Percentiles rank a stretch among this genome's conserved stretches.
phyloP scores from a whole-genome alignment of 2,113 vertebrate species.

The Campylomormyrus tamandua region DNA sequence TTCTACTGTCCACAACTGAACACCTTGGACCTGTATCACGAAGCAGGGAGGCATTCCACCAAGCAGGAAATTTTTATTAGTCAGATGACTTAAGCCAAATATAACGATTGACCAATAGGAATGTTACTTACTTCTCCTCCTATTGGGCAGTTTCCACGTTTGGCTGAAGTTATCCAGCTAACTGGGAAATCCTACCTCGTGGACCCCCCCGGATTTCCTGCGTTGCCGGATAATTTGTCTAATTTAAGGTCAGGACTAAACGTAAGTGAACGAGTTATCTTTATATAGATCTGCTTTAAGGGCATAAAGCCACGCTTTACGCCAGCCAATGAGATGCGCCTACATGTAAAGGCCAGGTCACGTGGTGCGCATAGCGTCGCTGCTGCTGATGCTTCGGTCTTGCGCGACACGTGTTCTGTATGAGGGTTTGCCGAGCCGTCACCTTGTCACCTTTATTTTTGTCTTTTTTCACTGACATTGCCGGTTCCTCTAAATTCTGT shows the following conservation, averaged over 20 bases:
- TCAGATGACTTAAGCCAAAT: no score
- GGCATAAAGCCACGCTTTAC: no score
- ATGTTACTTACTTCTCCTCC: no score
- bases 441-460: neutral
- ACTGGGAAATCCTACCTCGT: neutral
- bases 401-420: neutral
- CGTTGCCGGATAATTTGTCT: neutral
- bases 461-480: neutral
- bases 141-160: no score
- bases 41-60: neutral
- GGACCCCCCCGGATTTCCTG: neutral
- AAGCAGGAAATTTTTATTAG: no score
- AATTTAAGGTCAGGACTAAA: neutral
- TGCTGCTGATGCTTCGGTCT: neutral
- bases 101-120: no score
- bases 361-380: neutral
- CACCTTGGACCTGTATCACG: neutral
- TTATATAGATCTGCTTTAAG: no score
- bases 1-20: neutral
- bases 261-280: neutral
- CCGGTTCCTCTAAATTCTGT: neutral
- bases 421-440: neutral
- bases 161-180: neutral
- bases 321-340: neutral
- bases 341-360: neutral